Evolutionary conservation across 2,888 invertebrate genomes (phyloP).

Genomic region (Keiferia lycopersicella): DNA sequence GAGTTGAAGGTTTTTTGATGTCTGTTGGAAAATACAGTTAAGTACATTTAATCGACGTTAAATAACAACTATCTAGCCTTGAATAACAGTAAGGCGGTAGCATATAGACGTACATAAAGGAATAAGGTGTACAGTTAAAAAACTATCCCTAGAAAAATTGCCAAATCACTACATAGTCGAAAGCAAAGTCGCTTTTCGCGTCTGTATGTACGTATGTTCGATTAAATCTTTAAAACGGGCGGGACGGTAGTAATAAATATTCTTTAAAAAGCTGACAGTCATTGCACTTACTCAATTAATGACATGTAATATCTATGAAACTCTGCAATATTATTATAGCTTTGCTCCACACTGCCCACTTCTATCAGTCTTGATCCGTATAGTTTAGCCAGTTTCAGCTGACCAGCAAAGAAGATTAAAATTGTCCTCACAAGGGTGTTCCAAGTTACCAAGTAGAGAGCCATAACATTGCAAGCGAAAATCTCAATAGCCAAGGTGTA

Average conservation of each 20-base stretch:
- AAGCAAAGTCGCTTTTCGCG: no score
- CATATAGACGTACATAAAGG: no score
- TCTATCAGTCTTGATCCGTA: conserved; percentile 46
- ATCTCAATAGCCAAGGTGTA: conserved; percentile 54
- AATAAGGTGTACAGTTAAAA: no score
- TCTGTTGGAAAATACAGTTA: conserved; percentile 47
- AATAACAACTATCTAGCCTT: no score
- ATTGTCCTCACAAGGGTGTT: conserved; percentile 56
- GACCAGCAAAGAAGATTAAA: conserved; percentile 66
- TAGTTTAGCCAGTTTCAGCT: conserved; percentile 51
- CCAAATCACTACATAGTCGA: no score
- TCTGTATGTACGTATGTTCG: no score
- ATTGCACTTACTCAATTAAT: conserved; percentile 50
- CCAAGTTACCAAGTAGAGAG: conserved; percentile 57
- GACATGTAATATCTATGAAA: conserved; percentile 53
- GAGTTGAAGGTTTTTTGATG: conserved; percentile 52
- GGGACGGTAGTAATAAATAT: no score
- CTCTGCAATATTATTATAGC: conserved; percentile 49
- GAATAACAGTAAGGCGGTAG: no score
- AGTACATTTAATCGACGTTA: no score
- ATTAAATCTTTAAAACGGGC: no score
- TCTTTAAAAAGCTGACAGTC: neutral
- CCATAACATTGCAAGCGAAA: conserved; percentile 51
- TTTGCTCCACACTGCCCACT: conserved; percentile 31
- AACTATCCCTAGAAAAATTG: no score